phyloP scores from a whole-genome alignment of 2,113 vertebrate genomes.

The Mesoclemmys tuberculata region DNA sequence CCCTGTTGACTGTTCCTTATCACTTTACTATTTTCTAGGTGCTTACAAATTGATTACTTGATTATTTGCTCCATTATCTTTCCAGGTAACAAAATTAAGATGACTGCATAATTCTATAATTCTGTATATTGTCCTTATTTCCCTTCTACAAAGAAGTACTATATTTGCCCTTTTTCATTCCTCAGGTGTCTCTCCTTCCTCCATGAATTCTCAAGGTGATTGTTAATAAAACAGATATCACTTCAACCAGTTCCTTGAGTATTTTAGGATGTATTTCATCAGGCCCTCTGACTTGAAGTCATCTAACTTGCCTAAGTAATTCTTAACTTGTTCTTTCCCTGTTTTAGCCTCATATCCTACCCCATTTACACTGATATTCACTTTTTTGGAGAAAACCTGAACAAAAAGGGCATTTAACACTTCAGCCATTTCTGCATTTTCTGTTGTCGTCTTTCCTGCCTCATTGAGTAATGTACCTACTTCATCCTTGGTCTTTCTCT shows the following conservation, averaged over 20 bases:
- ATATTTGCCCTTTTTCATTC: background rate
- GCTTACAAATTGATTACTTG: background rate
- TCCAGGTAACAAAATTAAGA: background rate
- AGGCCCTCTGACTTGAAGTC: background rate
- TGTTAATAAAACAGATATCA: background rate
- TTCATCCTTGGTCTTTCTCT: too few species aligned
- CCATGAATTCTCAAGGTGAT: background rate
- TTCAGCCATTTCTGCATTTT: too few species aligned
- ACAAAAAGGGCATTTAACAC: too few species aligned
- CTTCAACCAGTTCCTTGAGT: background rate
- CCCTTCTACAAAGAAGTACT: background rate
- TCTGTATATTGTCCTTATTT: background rate
- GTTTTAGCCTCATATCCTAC: background rate
- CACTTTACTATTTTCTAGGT: background rate
- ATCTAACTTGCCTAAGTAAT: background rate
- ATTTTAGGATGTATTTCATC: background rate
- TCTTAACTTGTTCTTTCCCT: background rate
- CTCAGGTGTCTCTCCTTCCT: background rate
- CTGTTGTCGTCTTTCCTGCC: too few species aligned
- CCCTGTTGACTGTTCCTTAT: background rate
- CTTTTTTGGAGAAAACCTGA: background rate
- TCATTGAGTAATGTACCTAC: too few species aligned
- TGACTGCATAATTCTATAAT: background rate
- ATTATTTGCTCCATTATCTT: background rate
- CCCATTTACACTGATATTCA: background rate